Conservation (phyloP, 2,888 invertebrate species). For the Pheosia gnoma region DNA sequence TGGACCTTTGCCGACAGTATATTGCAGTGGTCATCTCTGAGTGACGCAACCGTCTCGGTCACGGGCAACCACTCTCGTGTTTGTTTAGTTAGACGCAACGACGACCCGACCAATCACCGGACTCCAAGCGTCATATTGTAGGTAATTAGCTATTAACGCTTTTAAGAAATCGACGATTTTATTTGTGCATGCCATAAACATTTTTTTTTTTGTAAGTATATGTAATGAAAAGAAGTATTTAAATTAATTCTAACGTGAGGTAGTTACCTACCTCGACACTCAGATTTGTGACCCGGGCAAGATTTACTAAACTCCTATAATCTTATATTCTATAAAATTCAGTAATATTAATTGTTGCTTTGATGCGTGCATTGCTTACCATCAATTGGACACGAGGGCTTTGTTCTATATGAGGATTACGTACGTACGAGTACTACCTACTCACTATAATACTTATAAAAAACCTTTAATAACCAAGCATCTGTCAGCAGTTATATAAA, state of each 20-base stretch:
- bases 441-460: no score
- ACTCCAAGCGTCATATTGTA: slow-evolving; percentile 12
- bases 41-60: slow-evolving; percentile 52
- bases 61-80: slow-evolving; percentile 48
- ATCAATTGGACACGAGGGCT: neutral
- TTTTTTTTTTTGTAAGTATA: neutral
- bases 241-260: no score
- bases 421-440: no score
- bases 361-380: neutral
- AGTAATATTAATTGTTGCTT: neutral
- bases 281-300: no score
- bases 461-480: no score
- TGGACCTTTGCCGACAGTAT: slow-evolving; percentile 37
- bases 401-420: no score
- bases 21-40: slow-evolving; percentile 16
- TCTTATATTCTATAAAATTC: neutral
- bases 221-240: no score
- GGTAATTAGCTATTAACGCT: neutral
- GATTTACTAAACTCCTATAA: no score
- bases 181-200: neutral
- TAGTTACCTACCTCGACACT: no score
- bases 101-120: slow-evolving; percentile 15
- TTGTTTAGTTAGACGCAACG: slow-evolving; percentile 36
- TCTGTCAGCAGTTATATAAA: no score
- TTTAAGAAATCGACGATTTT: slow-evolving; percentile 2